Conservation (phyloP, 2,797 vertebrate species). For the Fratercula arctica region DNA sequence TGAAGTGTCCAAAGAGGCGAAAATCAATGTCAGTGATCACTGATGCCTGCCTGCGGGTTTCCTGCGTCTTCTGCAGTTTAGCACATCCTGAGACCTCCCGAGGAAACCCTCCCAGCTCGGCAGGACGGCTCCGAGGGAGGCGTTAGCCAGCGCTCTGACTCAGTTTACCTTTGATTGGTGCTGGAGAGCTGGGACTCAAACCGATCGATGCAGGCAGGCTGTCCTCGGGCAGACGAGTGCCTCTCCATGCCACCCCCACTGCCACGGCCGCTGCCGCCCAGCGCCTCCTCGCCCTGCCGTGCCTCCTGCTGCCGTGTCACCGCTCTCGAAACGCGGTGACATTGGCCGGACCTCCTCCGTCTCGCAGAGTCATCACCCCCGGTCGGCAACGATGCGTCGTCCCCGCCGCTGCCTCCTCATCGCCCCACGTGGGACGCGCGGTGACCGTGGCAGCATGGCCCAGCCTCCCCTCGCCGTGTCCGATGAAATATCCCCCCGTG, state of each 20-base stretch:
- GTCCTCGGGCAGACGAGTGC: background rate
- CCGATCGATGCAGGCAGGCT: background rate
- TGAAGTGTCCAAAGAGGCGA: background rate
- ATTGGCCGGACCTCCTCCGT: accelerated
- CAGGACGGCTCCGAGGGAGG: background rate
- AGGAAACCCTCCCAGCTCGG: background rate
- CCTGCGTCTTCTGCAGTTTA: background rate
- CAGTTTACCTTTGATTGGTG: background rate
- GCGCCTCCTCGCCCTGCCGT: background rate
- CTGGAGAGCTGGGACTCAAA: background rate
- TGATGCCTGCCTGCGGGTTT: background rate
- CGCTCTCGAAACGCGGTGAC: background rate
- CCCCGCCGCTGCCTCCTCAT: background rate
- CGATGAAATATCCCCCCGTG: background rate
- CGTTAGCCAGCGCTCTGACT: background rate
- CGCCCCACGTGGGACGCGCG: accelerated
- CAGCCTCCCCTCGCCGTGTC: accelerated
- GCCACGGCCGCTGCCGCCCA: background rate
- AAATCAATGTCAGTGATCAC: accelerated
- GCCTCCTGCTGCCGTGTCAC: background rate
- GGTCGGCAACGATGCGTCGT: accelerated
- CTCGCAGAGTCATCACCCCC: background rate
- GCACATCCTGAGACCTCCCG: background rate
- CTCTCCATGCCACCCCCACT: accelerated
- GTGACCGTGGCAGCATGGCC: background rate